phyloP scores from a whole-genome alignment of 2,797 vertebrate genomes.

The Ispidina picta region DNA sequence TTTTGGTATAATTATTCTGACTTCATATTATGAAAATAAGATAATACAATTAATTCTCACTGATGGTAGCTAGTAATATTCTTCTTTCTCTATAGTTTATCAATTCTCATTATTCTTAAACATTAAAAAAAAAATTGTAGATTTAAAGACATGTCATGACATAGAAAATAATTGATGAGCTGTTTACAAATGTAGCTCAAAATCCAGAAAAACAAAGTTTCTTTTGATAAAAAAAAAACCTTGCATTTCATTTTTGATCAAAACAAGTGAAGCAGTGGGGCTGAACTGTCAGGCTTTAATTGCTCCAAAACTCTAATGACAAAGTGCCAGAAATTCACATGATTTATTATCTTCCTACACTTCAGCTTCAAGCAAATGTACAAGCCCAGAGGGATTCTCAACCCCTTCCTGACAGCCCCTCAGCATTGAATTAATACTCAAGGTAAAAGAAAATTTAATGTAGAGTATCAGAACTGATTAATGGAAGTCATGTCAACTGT shows the following conservation, averaged over 20 bases:
- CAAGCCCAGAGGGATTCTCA: conserved; percentile 57
- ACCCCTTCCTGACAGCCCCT: conserved; percentile 63
- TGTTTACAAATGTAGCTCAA: not conserved
- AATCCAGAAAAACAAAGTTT: not conserved
- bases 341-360: conserved; percentile 74
- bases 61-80: not conserved
- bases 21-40: not conserved
- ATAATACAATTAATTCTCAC: not conserved
- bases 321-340: conserved; percentile 53
- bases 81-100: not conserved
- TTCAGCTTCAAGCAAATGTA: conserved; percentile 65
- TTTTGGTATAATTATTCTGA: not conserved
- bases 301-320: conserved; percentile 31
- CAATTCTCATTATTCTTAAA: not conserved
- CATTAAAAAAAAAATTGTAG: not conserved
- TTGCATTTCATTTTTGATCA: not conserved
- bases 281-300: conserved; percentile 35
- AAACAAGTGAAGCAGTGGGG: not conserved
- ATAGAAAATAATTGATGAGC: not conserved
- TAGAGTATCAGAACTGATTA: conserved; percentile 75
- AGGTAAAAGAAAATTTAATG: conserved; percentile 68
- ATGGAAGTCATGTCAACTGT: conserved; percentile 72
- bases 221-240: not conserved
- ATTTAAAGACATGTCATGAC: not conserved
- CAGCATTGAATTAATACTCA: conserved; percentile 74